A percentile compares a stretch with the other conserved stretches of the same genome.
Evolutionary conservation across 37 sponge, comb jelly and placozoan species (phyloP).

Genomic region (Spongilla lacustris): DNA sequence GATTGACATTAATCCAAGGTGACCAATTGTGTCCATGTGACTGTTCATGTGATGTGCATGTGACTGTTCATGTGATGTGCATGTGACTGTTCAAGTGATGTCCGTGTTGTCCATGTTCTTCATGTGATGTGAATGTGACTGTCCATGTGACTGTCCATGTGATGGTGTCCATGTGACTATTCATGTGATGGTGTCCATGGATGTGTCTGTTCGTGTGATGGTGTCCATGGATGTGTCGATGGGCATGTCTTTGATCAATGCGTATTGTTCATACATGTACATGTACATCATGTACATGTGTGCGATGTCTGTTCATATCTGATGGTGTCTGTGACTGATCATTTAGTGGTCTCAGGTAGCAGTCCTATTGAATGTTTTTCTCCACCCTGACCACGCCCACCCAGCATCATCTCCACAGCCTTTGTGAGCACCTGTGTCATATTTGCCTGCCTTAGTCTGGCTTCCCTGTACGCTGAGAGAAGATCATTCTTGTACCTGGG

Average conservation of each 20-base stretch:
- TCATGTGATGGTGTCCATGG: slow-evolving; percentile 13
- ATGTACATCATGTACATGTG: not conserved
- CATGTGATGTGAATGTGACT: slow-evolving; percentile 10
- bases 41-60: slow-evolving; percentile 34
- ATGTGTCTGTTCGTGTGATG: slow-evolving; percentile 9
- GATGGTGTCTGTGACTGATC: not conserved
- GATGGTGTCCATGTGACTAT: slow-evolving; percentile 8
- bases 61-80: slow-evolving; percentile 3
- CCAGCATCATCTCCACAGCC: slow-evolving; percentile 83
- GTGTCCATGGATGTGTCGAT: not conserved
- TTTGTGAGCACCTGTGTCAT: slow-evolving; percentile 71
- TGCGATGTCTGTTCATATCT: not conserved
- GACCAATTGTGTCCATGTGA: not conserved
- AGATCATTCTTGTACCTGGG: slow-evolving; percentile 88
- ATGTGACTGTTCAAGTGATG: not conserved
- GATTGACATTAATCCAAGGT: slow-evolving; percentile 58
- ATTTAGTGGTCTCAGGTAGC: too few species aligned
- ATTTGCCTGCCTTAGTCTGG: slow-evolving; percentile 50
- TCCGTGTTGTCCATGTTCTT: slow-evolving; percentile 15
- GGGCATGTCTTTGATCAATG: slow-evolving; percentile 4
- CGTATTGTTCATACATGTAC: slow-evolving; percentile 14
- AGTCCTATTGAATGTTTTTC: too few species aligned
- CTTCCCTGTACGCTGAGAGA: slow-evolving; percentile 81
- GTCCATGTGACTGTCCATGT: not conserved
- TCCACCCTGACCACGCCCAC: not conserved